phyloP scores from a whole-genome alignment of 2,888 invertebrate genomes.

The Galeruca laticollis region DNA sequence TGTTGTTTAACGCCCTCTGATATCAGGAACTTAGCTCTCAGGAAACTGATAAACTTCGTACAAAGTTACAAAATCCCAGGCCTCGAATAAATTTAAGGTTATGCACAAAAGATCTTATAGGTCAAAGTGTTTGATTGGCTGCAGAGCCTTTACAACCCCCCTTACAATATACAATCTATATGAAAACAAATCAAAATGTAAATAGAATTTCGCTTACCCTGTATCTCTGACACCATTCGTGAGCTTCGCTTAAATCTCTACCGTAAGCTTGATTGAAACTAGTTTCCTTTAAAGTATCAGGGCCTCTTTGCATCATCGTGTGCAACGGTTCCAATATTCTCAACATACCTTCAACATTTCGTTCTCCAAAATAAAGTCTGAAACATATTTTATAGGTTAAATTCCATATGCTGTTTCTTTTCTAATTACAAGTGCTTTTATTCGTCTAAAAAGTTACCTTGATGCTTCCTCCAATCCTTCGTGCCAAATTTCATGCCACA shows the following conservation, averaged over 20 bases:
- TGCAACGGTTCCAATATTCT: conserved; percentile 95
- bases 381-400: conserved; percentile 26
- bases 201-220: too few relatives aligned
- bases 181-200: too few relatives aligned
- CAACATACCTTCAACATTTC: conserved; percentile 97
- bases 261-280: conserved; percentile 98
- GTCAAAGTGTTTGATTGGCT: too few relatives aligned
- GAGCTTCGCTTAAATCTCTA: conserved; percentile 92
- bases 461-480: conserved; percentile 97
- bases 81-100: too few relatives aligned
- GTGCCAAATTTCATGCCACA: conserved; percentile 99
- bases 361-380: conserved; percentile 93
- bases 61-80: too few relatives aligned
- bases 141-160: too few relatives aligned
- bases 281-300: conserved; percentile 95
- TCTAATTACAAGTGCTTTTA: not conserved
- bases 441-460: conserved; percentile 59
- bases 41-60: too few relatives aligned
- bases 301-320: conserved; percentile 92
- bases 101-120: too few relatives aligned
- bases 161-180: too few relatives aligned
- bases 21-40: too few relatives aligned
- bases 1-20: too few relatives aligned
- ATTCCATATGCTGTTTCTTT: not conserved
- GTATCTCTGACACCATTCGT: conserved; percentile 95